Conservation (phyloP, 2,888 invertebrate species). For the Zygogramma bicolorata region DNA sequence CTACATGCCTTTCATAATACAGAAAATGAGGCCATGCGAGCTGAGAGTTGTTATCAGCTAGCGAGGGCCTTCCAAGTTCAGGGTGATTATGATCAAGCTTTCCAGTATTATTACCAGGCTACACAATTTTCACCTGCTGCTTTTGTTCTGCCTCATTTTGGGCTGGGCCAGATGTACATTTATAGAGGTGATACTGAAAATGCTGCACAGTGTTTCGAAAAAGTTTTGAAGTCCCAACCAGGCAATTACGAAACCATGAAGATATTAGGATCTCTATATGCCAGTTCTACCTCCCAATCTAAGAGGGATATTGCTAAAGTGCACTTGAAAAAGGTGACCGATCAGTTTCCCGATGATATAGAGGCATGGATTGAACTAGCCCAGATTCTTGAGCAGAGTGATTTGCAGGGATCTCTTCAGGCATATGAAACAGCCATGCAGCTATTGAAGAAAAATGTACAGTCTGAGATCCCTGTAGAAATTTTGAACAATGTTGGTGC, state of each 20-base stretch:
- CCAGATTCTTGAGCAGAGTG: constrained; percentile 96
- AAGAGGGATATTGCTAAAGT: constrained; percentile 94
- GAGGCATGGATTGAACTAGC: constrained; percentile 99
- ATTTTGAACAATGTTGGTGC: constrained; percentile 98
- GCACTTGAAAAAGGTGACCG: constrained; percentile 94
- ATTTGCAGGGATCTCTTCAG: constrained; percentile 87
- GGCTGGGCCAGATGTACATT: constrained; percentile 99
- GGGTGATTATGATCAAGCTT: constrained; percentile 96
- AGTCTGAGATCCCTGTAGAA: constrained; percentile 96
- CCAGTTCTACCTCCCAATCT: constrained; percentile 88
- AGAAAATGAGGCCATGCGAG: constrained; percentile 98
- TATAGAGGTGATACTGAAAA: constrained; percentile 95
- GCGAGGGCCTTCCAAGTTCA: constrained; percentile 97
- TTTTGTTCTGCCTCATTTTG: constrained; percentile 97
- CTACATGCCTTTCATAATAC: constrained; percentile 98
- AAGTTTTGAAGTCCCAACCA: constrained; percentile 96
- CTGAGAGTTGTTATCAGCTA: constrained; percentile 98
- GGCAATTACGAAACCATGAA: constrained; percentile 99
- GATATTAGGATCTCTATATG: constrained; percentile 96
- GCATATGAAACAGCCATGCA: constrained; percentile 95
- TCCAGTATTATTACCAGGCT: constrained; percentile 98
- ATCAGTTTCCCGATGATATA: constrained; percentile 97
- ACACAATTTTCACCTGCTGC: constrained; percentile 96
- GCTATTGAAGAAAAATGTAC: constrained; percentile 91
- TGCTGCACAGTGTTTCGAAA: constrained; percentile 98